Percentiles rank a stretch among this genome's conserved stretches.
Conservation (phyloP, 2,797 vertebrate species). For the Sebastes nivosus region DNA sequence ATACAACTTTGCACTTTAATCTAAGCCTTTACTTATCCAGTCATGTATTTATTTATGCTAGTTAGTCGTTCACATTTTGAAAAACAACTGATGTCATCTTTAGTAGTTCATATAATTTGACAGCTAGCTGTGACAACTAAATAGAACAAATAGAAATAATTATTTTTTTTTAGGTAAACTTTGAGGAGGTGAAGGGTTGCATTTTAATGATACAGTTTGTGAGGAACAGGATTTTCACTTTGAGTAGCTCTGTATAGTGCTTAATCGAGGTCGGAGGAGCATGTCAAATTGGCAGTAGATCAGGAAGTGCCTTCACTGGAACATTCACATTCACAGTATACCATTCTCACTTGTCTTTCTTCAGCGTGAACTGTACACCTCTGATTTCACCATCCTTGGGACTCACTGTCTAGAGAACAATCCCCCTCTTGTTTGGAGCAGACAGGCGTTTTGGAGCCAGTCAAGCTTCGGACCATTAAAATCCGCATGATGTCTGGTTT, state of each 20-base stretch:
- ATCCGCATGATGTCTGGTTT: conserved; percentile 56
- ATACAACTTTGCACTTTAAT: not conserved
- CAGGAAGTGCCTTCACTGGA: not conserved
- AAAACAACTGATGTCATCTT: not conserved
- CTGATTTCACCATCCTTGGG: not conserved
- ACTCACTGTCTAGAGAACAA: conserved; percentile 30
- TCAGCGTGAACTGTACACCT: not conserved
- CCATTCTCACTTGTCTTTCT: not conserved
- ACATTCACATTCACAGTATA: not conserved
- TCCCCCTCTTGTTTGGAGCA: conserved; percentile 39
- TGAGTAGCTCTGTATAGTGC: not conserved
- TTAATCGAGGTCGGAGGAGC: not conserved
- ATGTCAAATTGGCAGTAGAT: not conserved
- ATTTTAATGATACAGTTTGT: not conserved
- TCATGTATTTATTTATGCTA: not conserved
- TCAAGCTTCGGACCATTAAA: conserved; percentile 50
- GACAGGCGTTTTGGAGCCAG: conserved; percentile 25
- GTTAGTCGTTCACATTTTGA: not conserved
- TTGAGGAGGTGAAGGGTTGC: not conserved
- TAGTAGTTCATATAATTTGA: not conserved
- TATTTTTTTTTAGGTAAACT: not conserved
- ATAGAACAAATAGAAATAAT: not conserved
- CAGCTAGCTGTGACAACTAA: not conserved
- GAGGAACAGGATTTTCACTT: not conserved
- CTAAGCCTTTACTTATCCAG: not conserved